Conservation (phyloP, 2,888 invertebrate genomes). For the Clistopyga incitator region DNA sequence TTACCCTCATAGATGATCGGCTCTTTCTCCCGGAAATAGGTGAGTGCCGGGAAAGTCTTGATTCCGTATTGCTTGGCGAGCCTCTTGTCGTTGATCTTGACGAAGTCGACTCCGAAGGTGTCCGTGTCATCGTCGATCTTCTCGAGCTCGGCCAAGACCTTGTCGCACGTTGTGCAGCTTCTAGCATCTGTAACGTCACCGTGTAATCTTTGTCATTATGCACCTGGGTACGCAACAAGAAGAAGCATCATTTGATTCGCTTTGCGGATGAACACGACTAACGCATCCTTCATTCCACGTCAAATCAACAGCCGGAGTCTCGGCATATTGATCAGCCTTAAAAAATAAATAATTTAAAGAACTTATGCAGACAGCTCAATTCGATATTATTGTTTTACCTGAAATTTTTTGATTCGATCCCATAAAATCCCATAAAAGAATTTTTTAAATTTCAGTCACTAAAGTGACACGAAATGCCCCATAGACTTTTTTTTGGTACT, state of each 20-base stretch:
- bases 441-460: no score
- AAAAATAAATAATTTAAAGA: no score
- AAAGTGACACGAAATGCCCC: no score
- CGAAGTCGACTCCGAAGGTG: constrained; percentile 97
- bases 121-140: constrained; percentile 98
- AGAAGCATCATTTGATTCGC: constrained; percentile 15
- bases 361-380: no score
- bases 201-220: constrained; percentile 26
- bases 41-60: constrained; percentile 97
- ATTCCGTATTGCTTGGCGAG: constrained; percentile 98
- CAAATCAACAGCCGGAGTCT: no score
- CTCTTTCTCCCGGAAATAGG: constrained; percentile 98
- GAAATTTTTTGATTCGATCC: no score
- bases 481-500: background rate
- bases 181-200: constrained; percentile 90
- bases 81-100: constrained; percentile 98
- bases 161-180: constrained; percentile 96
- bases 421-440: no score
- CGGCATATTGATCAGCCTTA: no score
- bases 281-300: no score
- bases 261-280: background rate
- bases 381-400: no score
- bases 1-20: constrained; percentile 98
- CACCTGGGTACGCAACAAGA: constrained; percentile 14
- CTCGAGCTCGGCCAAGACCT: constrained; percentile 95